phyloP scores from a whole-genome alignment of 2,113 vertebrate species.

The Brachypodius melanocephalos region DNA sequence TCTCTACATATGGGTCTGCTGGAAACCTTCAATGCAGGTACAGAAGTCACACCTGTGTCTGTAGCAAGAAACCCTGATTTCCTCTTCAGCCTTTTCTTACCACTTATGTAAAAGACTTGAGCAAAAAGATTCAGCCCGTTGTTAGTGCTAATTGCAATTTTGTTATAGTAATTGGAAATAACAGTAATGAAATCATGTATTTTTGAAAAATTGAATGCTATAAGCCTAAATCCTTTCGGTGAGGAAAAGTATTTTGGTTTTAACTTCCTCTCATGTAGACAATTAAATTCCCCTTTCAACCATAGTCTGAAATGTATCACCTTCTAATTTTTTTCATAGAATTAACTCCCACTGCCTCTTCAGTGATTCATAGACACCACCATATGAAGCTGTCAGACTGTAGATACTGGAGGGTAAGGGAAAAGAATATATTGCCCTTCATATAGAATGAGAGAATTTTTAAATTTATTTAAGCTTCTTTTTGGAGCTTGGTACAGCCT shows the following conservation, averaged over 20 bases:
- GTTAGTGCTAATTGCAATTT: not conserved
- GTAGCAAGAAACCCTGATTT: not conserved
- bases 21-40: conserved; percentile 7
- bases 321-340: not conserved
- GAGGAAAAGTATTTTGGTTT: not conserved
- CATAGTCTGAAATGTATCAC: not conserved
- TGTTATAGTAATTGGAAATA: not conserved
- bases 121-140: not conserved
- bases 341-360: conserved; percentile 24
- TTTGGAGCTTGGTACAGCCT: not conserved
- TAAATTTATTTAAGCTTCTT: not conserved
- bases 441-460: not conserved
- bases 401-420: not conserved
- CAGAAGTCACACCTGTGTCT: not conserved
- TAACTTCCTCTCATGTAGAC: conserved; percentile 18
- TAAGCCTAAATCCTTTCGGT: not conserved
- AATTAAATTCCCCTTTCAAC: not conserved
- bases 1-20: not conserved
- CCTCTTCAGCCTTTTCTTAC: not conserved
- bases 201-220: not conserved
- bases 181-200: not conserved
- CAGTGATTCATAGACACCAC: not conserved
- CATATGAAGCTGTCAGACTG: not conserved
- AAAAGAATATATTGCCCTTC: not conserved
- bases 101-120: not conserved